These are phyloP conservation scores for Seira ritae DNA, from an alignment of 2,888 invertebrate genomes.

Conservation along the genomic window DNA sequence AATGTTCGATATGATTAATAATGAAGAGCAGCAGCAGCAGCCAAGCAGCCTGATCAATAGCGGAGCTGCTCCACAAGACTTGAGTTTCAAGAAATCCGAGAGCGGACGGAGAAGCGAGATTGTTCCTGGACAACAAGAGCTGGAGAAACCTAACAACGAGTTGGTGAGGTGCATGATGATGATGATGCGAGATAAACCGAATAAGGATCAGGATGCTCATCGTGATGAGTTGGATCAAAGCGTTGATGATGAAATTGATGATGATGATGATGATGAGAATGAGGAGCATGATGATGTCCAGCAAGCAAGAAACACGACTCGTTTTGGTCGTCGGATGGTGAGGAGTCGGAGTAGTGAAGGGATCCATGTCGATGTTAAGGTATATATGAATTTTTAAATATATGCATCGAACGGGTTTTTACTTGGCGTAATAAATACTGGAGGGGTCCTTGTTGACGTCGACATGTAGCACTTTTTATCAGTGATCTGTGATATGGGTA, in stretches of 20 bases:
- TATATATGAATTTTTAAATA: no score
- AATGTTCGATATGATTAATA: slow-evolving; percentile 63
- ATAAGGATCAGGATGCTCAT: slow-evolving; percentile 22
- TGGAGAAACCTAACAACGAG: slow-evolving; percentile 51
- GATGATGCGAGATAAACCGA: slow-evolving; percentile 57
- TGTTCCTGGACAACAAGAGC: slow-evolving; percentile 27
- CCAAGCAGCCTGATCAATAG: slow-evolving; percentile 75
- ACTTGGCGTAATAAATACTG: neutral
- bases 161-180: no score
- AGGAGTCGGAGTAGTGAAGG: neutral
- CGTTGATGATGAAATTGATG: neutral
- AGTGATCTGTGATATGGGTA: no score
- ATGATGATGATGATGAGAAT: neutral
- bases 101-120: neutral
- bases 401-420: neutral
- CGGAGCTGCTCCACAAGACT: slow-evolving; percentile 56
- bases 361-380: no score
- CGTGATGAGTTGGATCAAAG: slow-evolving; percentile 19
- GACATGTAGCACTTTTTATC: no score
- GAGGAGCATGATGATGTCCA: neutral
- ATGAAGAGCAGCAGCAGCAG: slow-evolving; percentile 80
- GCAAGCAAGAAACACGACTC: neutral
- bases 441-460: neutral
- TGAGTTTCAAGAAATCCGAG: slow-evolving; percentile 39
- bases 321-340: neutral